Evolutionary conservation across 2,888 invertebrate genomes (phyloP), one percentile per base, ranked within the genome.

Genomic region (Drosophila monieri): DNA sequence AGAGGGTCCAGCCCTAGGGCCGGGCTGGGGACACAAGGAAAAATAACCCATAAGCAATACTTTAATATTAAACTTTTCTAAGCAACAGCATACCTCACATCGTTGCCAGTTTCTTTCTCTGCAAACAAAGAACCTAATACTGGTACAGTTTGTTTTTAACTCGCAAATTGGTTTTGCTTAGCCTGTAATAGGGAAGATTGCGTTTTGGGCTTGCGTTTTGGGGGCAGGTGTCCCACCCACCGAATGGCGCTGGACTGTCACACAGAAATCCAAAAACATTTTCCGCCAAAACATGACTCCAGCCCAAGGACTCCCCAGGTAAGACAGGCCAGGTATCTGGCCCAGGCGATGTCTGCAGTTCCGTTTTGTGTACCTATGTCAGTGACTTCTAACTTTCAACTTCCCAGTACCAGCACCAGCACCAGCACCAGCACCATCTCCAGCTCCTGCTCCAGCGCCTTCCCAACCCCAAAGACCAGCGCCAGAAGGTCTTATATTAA

Each of bases 361-460:
- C 81, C 81, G 81, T 88, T 83, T 75, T 85, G 73, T 83, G 88
- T 83, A 85, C 80, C 83, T 59, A 65, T 80, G 80, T 80, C 86
- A 77, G 55, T 66, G 58, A 52, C 21, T 53, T 54, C 21, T 62
- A 51, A 48, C 52, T 65, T 46, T 57, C 21, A 43, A 43, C 43
- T 41, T 18, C 43, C 43, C 21, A 10, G n/a, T 18, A 14, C 35
- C 35, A 23, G 21, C 21, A 4, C 5, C 5, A 23, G 21, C 21
- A 4, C 21, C 21, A 21, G 21, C 21, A 2, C 21, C 21, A 21
- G 37, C 3, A 4, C 5, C 5, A 23, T 3, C 21, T 23, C 21
- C 21, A 21, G 21, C 21, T 21, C 21, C 21, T 2, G 37, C 3
- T 14, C 14, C 6, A 14, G 37, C 41, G 14, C 14, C 35, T n/a